A percentile compares a stretch with the other conserved stretches of the same genome.
Conservation (phyloP, 2,888 invertebrate species). For the Diarsia brunnea region DNA sequence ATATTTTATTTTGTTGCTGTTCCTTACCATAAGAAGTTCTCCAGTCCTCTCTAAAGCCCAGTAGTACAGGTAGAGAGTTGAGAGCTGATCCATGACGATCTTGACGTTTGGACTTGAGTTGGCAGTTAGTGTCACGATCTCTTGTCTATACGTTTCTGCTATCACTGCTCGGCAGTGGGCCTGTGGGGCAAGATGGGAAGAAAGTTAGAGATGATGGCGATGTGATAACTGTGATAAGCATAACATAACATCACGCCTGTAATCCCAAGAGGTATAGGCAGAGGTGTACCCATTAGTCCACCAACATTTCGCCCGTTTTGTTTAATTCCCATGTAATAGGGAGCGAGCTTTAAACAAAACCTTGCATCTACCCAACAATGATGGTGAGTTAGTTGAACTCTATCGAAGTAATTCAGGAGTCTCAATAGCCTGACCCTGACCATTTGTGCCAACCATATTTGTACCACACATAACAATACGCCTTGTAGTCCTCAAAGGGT, state of each 20-base stretch:
- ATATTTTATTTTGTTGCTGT: not conserved
- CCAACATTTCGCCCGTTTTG: too few species aligned
- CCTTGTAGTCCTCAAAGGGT: too few species aligned
- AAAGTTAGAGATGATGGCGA: not conserved
- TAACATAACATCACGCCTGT: too few species aligned
- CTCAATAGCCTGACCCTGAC: not conserved
- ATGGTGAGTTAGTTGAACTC: not conserved
- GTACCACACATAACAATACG: too few species aligned
- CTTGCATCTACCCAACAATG: not conserved
- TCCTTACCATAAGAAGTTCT: conserved; percentile 94
- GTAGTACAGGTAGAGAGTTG: conserved; percentile 94
- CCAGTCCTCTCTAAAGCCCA: conserved; percentile 94
- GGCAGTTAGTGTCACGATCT: conserved; percentile 85
- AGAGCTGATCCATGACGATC: conserved; percentile 92
- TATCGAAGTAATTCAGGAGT: not conserved
- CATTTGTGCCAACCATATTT: not conserved
- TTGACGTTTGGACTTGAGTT: conserved; percentile 91
- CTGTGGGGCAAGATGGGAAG: conserved; percentile 81
- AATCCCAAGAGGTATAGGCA: too few species aligned
- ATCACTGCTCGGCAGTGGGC: conserved; percentile 96
- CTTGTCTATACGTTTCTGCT: conserved; percentile 92
- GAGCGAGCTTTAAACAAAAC: too few species aligned
- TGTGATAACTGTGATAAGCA: too few species aligned
- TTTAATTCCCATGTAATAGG: too few species aligned
- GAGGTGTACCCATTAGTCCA: too few species aligned